Base-by-base conservation (phyloP, 2,797 vertebrate genomes). In the Sebastes taczanowskii region DNA sequence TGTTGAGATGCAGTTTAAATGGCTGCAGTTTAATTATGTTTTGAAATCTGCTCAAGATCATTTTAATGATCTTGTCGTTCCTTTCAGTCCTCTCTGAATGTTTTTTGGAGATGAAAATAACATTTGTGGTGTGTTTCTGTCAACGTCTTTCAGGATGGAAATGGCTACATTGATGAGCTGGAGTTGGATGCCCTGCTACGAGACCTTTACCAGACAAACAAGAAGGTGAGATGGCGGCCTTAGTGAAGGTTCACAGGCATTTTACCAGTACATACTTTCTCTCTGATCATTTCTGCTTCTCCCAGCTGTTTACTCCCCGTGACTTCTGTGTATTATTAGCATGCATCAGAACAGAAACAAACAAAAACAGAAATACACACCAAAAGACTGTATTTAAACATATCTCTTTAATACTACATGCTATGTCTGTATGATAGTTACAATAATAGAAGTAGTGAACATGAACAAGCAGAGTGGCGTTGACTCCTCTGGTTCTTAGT, bases 81-180 rank as follows among this genome's bases (percentile, higher is more conserved):
- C 11, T 74, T 62, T 2, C 46, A 3, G n/a, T 71, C 8, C 6
- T 53, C 53, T n/a, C 23, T 59, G 14, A 73, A 23, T 64, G n/a
- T 65, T 52, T 52, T 52, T 59, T 72, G 5, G 35, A 59, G 18
- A 34, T 59, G 4, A 55, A 65, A 65, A 62, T 29, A 20, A 63
- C 4, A 34, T 27, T 18, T 34, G n/a, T 68, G 52, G 16, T 79
- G n/a, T 58, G 34, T 78, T 64, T 83, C 14, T 78, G 42, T 78
- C 11, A 2, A 60, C 58, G 7, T 85, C 20, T 80, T 59, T 61
- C 89, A 99, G 98, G 98, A 99, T 4, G 97, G 98, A 7, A 99
- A 96, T 0, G 98, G 98, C 77, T 99, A 98, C 95, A 99, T 99
- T 5, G 98, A 99, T 3, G 98, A 99, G 94, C 95, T 97, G 0